A percentile compares a stretch with the other conserved stretches of the same genome.
These are phyloP conservation scores for Hyperoplus immaculatus DNA, from an alignment of 2,797 vertebrate genomes.

Conservation along the genomic window DNA sequence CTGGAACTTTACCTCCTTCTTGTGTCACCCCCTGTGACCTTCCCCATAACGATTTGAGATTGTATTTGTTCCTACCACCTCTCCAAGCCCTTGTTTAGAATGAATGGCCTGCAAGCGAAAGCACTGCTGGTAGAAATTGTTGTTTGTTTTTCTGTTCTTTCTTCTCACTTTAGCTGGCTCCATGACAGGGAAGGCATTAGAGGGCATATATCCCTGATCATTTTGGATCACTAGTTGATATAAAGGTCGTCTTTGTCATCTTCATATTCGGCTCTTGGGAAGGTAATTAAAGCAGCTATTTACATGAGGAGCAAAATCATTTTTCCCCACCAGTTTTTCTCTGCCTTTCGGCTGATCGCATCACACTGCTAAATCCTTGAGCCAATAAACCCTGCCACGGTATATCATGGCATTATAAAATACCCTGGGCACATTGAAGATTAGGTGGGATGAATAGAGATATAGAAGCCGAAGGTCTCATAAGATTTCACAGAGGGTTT, in stretches of 20 bases:
- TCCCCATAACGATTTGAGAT: conserved; percentile 46
- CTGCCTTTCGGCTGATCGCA: conserved; percentile 71
- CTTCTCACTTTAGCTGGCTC: conserved; percentile 17
- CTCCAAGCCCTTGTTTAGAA: conserved; percentile 37
- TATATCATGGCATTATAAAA: conserved; percentile 79
- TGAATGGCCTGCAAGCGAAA: conserved; percentile 32
- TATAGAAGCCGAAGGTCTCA: conserved; percentile 70
- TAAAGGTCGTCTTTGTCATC: conserved; percentile 73
- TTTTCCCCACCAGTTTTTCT: conserved; percentile 41
- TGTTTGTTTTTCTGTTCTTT: conserved; percentile 23
- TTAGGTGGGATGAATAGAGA: conserved; percentile 77
- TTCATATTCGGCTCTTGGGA: conserved; percentile 53
- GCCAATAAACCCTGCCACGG: conserved; percentile 70
- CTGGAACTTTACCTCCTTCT: conserved; percentile 10
- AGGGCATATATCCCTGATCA: conserved; percentile 39
- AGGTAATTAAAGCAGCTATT: conserved; percentile 76
- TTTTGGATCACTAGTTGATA: conserved; percentile 66
- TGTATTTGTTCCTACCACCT: conserved; percentile 47
- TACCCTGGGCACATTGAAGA: conserved; percentile 72
- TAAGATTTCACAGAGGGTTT: conserved; percentile 71
- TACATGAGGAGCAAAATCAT: conserved; percentile 68
- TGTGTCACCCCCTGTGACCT: conserved; percentile 52
- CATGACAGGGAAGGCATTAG: conserved; percentile 30
- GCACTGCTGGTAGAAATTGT: conserved; percentile 7
- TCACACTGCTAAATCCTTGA: conserved; percentile 68